Evolutionary conservation across 2,797 vertebrate genomes (phyloP), one percentile per base, ranked within the genome.

Genomic region (Bovichtus diacanthus): DNA sequence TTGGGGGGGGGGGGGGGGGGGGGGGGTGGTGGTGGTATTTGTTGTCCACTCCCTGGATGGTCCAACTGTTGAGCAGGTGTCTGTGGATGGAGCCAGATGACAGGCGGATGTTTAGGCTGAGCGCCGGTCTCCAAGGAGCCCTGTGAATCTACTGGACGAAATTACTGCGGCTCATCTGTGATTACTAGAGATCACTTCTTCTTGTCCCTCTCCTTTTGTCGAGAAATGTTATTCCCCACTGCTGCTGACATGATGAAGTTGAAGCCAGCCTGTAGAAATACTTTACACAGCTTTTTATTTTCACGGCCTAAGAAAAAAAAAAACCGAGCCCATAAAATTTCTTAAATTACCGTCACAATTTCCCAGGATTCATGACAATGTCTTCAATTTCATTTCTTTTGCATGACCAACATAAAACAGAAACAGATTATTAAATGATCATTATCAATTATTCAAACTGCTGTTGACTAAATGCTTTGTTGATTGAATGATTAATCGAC

Each of bases 51-150:
- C n/a, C 12, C 39, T 67, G 29, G 59, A 76, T 67, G 70, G 77
- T 82, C 80, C 73, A 79, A 82, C 38, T 86, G 86, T 80, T 76
- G 23, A 87, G 83, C 87, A 90, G 91, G 90, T 91, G 91, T 89
- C 58, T 64, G 79, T 70, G 47, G 58, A 78, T 13, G 9, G 36
- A 44, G 67, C 68, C 87, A 81, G 76, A 79, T 76, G 81, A 86
- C 81, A 81, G 43, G 78, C 43, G 71, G 86, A 87, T 90, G 83
- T 92, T 87, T 83, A 81, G 84, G 46, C 82, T 86, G 69, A 64
- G 54, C 23, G 19, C 61, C 36, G 39, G 74, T 79, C 81, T 83
- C 82, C n/a, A 19, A 62, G 74, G 69, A 84, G 53, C 39, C 59
- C 31, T 68, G 31, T 67, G 54, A 78, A 68, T 76, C 70, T 73